Base-by-base conservation (phyloP, 2,888 invertebrate species). In the Trissolcus brochymenae region DNA sequence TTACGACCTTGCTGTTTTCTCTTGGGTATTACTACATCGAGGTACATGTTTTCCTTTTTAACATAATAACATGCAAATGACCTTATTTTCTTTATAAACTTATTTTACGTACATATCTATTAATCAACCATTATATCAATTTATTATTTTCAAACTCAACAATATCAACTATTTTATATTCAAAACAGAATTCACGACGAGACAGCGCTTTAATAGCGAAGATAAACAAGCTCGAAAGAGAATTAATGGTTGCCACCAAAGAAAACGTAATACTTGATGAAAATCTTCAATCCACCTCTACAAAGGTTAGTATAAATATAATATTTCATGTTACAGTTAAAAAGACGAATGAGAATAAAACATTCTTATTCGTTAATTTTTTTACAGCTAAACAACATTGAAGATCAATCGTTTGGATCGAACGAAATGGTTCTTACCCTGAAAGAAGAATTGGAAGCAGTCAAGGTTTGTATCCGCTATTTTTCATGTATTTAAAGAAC, bases 11-110 rank as follows among this genome's bases (percentile, higher is more conserved):
- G 6, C 87, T 94, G 59, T 95, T 96, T 84, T 92, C 93, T 16
- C 91, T 95, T 73, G 94, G 94, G 19, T 94, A 95, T 89, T 94
- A 95, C 87, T 93, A 94, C 82, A 92, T 95, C 77, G 95, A 95
- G 87, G 90, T 90, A 83, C 78, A 62, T 25, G 35, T 43, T 65
- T 51, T 59, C 46, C 53, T 57, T 68, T 49, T 41, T 61, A 54
- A 50, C 49, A 51, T 49, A 75, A 50, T 60, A 53, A 17, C 75
- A 70, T 59, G 74, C 59, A 57, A 43, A 51, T 11, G 29, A 41
- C 54, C 19, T 70, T 56, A 50, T 55, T 70, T 50, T 65, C 49
- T 43, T 46, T 62, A n/a, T 14, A 9, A 49, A 65, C 29, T 41
- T 35, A 61, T 62, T 62, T 64, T 40, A 51, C 14, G 46, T 29